Base-by-base conservation (phyloP, 2,888 invertebrate species). In the Slavum lentiscoides region DNA sequence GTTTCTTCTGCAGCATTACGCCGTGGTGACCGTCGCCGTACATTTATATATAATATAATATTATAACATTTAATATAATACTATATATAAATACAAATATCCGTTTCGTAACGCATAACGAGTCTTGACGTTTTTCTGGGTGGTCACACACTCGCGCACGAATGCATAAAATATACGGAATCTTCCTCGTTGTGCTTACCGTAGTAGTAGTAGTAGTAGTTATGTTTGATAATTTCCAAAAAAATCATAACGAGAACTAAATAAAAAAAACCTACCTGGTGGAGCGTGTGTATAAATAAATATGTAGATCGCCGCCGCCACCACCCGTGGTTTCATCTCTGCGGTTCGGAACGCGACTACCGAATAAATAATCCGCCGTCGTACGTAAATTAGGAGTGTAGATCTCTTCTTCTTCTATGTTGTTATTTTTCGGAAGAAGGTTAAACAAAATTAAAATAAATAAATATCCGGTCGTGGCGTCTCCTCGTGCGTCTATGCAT, bases 41-140 rank as follows among this genome's bases (percentile, higher is more conserved):
- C 7, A 9, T 43, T 43, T 43, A 43, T 9, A 43, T 9, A 43
- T 43, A 9, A 43, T 30, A 43, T 43, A 43, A 43, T 43, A 43
- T 9, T 43, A 43, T 9, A 4, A 43, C 30, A 30, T 30, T 70
- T 74, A 37, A 55, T 21, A 75, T 30, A 61, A 75, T 75, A 67
- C 4, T 55, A 66, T 58, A 64, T 43, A 43, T 5, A 43, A 43
- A 64, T 43, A 43, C 6, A 43, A 30, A 43, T 58, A 75, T 66
- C 67, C 58, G 43, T 75, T 67, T 75, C 69, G 76, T 61, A 69
- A 77, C 69, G 62, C 80, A 70, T 80, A 80, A 80, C 80, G 80
- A 80, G 80, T 80, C 80, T 80, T 80, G 80, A 80, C 80, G 69
- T 80, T 80, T 70, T 80, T 80, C 80, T 80, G 80, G 80, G 80